These are phyloP conservation scores for Aphelinus certus DNA, from an alignment of 1,140 invertebrate genomes.

Conservation along the genomic window DNA sequence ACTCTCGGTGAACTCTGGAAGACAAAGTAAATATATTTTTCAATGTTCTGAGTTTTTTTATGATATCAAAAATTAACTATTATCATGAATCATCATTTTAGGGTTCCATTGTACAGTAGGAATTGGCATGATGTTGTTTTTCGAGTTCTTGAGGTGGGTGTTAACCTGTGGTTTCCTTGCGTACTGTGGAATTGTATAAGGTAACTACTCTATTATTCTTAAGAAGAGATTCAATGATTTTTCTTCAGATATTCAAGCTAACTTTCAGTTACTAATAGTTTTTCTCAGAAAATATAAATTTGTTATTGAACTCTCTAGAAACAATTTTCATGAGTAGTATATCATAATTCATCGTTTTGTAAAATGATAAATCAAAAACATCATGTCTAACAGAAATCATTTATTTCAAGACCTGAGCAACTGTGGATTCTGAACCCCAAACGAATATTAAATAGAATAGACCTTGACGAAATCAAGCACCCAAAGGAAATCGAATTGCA, in stretches of 20 bases:
- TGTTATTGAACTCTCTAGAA: no score
- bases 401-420: constrained; percentile 78
- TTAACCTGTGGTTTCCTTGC: constrained; percentile 94
- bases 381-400: not conserved
- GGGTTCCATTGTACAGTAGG: constrained; percentile 85
- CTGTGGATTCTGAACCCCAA: constrained; percentile 94
- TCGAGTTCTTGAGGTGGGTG: constrained; percentile 91
- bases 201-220: constrained; percentile 49
- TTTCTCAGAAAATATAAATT: no score
- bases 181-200: constrained; percentile 94
- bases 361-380: no score
- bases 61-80: not conserved
- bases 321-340: no score
- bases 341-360: no score
- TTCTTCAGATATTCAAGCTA: no score
- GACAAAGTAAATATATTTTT: constrained; percentile 73
- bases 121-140: constrained; percentile 94
- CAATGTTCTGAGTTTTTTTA: not conserved
- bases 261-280: no score
- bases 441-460: constrained; percentile 77
- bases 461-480: constrained; percentile 61
- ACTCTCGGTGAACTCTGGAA: constrained; percentile 93
- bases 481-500: constrained; percentile 68
- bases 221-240: not conserved
- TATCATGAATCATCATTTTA: constrained; percentile 54